A percentile compares a stretch with the other conserved stretches of the same genome.
These are phyloP conservation scores for roundworm (Caenorhabditis elegans) DNA, from an alignment of 1,140 invertebrate genomes.

Conservation along the genomic window DNA sequence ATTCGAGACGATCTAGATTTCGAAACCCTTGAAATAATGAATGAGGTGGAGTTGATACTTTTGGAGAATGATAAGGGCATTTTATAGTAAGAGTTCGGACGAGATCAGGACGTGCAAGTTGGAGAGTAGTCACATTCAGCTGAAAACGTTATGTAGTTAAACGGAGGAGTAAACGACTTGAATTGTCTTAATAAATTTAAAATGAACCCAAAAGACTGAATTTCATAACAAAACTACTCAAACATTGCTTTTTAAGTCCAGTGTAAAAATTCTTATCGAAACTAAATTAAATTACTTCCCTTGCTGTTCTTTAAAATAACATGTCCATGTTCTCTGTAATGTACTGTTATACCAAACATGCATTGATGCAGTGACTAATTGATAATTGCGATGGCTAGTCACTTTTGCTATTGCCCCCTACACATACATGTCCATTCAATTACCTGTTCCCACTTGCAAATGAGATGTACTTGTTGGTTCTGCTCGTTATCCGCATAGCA, in stretches of 20 bases:
- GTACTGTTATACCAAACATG: background rate
- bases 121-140: slow-evolving; percentile 48
- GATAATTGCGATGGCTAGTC: background rate
- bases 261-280: too few species aligned
- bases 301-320: too few species aligned
- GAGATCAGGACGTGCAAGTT: slow-evolving; percentile 28
- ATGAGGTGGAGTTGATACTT: slow-evolving; percentile 1
- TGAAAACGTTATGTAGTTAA: too few species aligned
- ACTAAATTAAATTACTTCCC: too few species aligned
- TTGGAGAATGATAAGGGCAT: slow-evolving; percentile 44
- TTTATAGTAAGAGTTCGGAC: slow-evolving; percentile 48
- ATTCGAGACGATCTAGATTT: slow-evolving; percentile 48
- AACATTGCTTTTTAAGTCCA: too few species aligned
- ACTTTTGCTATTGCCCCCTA: background rate
- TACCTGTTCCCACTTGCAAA: slow-evolving; percentile 53
- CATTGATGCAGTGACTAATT: background rate
- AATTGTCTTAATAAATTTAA: too few species aligned
- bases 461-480: slow-evolving; percentile 40
- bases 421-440: background rate
- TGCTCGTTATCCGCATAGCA: slow-evolving; percentile 44
- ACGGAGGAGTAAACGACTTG: too few species aligned
- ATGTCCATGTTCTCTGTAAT: too few species aligned
- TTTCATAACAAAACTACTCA: too few species aligned
- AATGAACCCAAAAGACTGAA: too few species aligned
- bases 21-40: slow-evolving; percentile 24